A percentile compares a stretch with the other conserved stretches of the same genome.
Evolutionary conservation across 2,797 vertebrate species (phyloP).

Genomic region (Poecilia velifera): DNA sequence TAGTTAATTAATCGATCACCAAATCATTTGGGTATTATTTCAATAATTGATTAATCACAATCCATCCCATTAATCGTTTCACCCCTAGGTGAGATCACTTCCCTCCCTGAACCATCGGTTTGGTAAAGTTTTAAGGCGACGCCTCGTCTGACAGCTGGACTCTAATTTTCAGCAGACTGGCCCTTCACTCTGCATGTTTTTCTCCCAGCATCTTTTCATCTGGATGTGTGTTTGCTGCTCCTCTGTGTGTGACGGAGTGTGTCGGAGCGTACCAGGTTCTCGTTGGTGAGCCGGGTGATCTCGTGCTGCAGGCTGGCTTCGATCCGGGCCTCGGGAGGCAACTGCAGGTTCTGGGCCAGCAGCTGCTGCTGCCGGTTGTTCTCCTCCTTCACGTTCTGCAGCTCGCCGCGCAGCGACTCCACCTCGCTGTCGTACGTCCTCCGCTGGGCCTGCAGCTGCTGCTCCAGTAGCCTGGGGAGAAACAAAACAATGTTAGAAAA

Average conservation of each 20-base stretch:
- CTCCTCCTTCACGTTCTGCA: slow-evolving; percentile 95
- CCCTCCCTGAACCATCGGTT: background rate
- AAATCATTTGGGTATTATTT: background rate
- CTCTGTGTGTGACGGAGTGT: background rate
- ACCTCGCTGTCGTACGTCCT: slow-evolving; percentile 90
- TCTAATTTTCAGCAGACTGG: background rate
- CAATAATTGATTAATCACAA: background rate
- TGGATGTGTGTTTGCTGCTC: background rate
- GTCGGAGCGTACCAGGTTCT: slow-evolving; percentile 88
- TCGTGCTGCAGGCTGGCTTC: slow-evolving; percentile 98
- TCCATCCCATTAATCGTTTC: background rate
- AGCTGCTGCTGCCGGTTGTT: slow-evolving; percentile 98
- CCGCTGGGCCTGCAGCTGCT: slow-evolving; percentile 93
- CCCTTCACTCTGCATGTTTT: background rate
- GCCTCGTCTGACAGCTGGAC: background rate
- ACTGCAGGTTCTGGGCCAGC: slow-evolving; percentile 95
- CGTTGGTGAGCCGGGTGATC: slow-evolving; percentile 96
- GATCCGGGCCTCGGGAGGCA: slow-evolving; percentile 95
- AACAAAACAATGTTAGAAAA: background rate
- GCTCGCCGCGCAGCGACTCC: slow-evolving; percentile 89
- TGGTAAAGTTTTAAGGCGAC: background rate
- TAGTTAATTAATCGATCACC: background rate
- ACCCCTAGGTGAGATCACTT: background rate
- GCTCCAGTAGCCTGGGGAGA: slow-evolving; percentile 88
- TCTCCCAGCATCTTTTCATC: background rate